Evolutionary conservation across 2,113 vertebrate genomes (phyloP).

Genomic region (Myanophis thanlyinensis): DNA sequence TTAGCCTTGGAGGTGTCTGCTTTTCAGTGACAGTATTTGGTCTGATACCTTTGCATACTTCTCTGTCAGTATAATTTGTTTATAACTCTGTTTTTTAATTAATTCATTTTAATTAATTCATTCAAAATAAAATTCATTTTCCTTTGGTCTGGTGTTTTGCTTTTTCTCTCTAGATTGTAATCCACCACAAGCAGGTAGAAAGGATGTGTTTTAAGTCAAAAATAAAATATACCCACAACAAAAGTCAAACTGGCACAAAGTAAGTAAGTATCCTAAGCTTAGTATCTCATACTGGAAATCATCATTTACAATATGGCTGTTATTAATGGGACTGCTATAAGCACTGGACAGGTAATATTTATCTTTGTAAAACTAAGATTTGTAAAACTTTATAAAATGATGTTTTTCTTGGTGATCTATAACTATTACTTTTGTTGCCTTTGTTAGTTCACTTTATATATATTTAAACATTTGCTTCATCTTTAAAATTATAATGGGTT

Average conservation of each 20-base stretch:
- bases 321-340: not conserved
- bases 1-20: not conserved
- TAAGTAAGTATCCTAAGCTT: not conserved
- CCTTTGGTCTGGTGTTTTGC: too few relatives aligned
- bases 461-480: conserved; percentile 3
- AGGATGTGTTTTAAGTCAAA: too few relatives aligned
- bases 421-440: conserved; percentile 8
- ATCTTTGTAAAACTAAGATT: not conserved
- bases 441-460: not conserved
- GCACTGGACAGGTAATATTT: not conserved
- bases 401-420: conserved; percentile 6
- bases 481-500: conserved; percentile 21
- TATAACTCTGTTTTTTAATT: not conserved
- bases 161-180: too few relatives aligned
- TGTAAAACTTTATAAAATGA: conserved; percentile 3
- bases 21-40: not conserved
- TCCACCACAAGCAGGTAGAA: too few relatives aligned
- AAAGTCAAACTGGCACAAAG: not conserved
- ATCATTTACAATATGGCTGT: not conserved
- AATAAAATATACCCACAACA: not conserved
- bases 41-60: not conserved
- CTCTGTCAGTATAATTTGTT: not conserved
- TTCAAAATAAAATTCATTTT: not conserved
- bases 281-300: not conserved
- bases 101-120: not conserved